Conservation (phyloP, 2,888 invertebrate species). For the Willowsia nigromaculata region DNA sequence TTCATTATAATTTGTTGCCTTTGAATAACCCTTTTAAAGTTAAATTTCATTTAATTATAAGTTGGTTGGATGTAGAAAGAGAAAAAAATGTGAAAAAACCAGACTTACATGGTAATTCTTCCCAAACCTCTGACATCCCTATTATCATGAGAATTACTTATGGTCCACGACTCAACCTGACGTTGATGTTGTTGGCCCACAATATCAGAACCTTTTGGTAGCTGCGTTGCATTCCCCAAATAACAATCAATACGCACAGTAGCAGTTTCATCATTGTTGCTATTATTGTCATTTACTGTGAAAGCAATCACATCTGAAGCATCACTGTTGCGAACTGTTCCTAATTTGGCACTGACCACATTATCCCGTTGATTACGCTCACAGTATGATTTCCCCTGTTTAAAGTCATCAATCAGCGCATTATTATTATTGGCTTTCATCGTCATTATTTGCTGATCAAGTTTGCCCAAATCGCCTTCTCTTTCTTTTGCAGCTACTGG, state of each 20-base stretch:
- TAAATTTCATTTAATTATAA: conserved; percentile 59
- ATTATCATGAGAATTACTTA: conserved; percentile 67
- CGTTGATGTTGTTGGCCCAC: background rate
- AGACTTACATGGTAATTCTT: conserved; percentile 72
- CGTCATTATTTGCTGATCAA: conserved; percentile 22
- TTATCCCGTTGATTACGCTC: conserved; percentile 67
- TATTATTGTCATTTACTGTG: background rate
- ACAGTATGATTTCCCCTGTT: conserved; percentile 59
- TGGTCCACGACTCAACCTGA: conserved; percentile 61
- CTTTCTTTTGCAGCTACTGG: conserved; percentile 10
- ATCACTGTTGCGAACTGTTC: conserved; percentile 10
- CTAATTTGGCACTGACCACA: conserved; percentile 72
- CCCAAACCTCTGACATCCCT: conserved; percentile 68
- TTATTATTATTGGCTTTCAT: conserved; percentile 40
- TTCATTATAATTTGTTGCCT: conserved; percentile 1
- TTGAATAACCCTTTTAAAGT: background rate
- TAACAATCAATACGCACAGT: conserved; percentile 29
- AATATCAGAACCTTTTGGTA: conserved; percentile 17
- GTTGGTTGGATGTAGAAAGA: conserved; percentile 13
- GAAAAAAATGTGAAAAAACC: conserved; percentile 71
- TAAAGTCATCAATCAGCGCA: conserved; percentile 49
- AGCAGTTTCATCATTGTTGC: conserved; percentile 31
- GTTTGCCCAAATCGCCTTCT: conserved; percentile 11
- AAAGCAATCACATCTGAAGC: no score
- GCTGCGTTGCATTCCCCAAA: background rate